A percentile compares a stretch with the other conserved stretches of the same genome.
Evolutionary conservation across 2,797 vertebrate genomes (phyloP).

Genomic region (Eulemur rubriventer): DNA sequence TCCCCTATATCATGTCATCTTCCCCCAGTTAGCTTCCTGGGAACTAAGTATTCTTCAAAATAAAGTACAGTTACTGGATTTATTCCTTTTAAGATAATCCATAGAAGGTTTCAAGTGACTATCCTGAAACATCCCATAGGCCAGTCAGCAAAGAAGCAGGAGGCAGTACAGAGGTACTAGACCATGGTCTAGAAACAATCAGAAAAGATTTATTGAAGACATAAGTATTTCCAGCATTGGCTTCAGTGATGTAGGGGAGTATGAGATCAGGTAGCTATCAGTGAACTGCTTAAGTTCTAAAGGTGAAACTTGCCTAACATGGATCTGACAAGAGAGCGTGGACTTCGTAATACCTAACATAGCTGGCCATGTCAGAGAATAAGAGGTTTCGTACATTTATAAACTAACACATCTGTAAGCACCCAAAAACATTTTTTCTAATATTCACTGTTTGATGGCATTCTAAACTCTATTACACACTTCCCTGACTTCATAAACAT

Average conservation of each 20-base stretch:
- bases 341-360: background rate
- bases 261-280: background rate
- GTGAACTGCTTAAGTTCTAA: background rate
- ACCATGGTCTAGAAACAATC: background rate
- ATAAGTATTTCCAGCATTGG: background rate
- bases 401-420: background rate
- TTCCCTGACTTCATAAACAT: constrained; percentile 36
- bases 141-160: background rate
- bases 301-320: background rate
- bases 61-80: background rate
- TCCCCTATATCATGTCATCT: background rate
- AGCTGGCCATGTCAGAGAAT: background rate
- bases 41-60: constrained; percentile 32
- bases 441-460: constrained; percentile 14
- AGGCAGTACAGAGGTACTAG: background rate
- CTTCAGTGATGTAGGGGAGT: background rate
- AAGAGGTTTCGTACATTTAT: background rate
- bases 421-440: background rate
- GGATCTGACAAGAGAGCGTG: background rate
- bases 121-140: background rate
- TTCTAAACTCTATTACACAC: constrained; percentile 31
- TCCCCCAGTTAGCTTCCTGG: background rate
- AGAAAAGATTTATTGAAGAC: background rate
- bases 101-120: background rate
- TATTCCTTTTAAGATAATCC: background rate